Percentiles rank a stretch among this genome's conserved stretches.
Evolutionary conservation across 2,113 vertebrate genomes (phyloP).

Genomic region (Burhinus bistriatus): DNA sequence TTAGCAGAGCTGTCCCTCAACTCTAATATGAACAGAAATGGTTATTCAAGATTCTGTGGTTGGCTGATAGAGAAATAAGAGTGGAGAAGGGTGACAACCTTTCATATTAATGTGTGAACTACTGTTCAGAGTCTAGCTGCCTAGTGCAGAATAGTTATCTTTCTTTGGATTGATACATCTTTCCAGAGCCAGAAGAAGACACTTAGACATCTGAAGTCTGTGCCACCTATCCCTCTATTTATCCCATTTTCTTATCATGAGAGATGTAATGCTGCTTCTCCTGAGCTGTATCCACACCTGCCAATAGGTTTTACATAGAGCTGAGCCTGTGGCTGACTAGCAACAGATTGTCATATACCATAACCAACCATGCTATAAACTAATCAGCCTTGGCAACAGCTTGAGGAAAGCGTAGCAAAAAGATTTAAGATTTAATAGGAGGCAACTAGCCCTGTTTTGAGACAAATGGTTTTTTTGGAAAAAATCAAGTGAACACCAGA

Average conservation of each 20-base stretch:
- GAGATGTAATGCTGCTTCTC: background rate
- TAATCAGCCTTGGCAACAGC: background rate
- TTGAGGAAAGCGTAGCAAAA: background rate
- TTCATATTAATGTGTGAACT: background rate
- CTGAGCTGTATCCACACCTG: background rate
- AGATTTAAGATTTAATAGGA: background rate
- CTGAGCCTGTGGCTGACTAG: background rate
- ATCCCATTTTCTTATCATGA: background rate
- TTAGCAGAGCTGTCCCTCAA: background rate
- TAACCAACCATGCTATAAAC: background rate
- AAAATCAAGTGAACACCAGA: background rate
- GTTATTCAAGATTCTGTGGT: background rate
- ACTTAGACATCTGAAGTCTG: background rate
- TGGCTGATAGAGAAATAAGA: background rate
- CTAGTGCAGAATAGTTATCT: background rate
- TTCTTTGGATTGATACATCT: too few relatives aligned
- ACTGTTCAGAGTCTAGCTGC: background rate
- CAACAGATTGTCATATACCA: background rate
- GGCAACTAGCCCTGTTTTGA: background rate
- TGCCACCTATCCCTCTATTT: rapidly evolving
- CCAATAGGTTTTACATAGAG: background rate
- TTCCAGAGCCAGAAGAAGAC: background rate
- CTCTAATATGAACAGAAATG: background rate
- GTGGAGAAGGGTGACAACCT: background rate
- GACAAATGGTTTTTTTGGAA: background rate